Conservation (phyloP, 2,113 vertebrate genomes). For the Thomomys bottae region DNA sequence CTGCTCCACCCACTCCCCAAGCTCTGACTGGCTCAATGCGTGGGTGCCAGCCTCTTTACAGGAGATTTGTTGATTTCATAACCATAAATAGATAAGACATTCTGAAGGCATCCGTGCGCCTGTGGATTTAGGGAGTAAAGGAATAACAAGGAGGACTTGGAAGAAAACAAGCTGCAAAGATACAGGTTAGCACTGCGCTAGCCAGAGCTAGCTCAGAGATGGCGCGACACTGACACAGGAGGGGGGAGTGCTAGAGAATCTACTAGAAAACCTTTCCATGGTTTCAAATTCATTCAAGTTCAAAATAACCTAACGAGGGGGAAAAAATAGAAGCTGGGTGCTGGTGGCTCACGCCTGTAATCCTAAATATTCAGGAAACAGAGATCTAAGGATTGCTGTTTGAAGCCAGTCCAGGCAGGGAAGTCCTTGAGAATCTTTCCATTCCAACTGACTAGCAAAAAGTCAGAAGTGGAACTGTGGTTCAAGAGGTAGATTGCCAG, state of each 20-base stretch:
- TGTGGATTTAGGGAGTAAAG: conserved; percentile 49
- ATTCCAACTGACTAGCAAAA: no score
- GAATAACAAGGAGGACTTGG: conserved; percentile 45
- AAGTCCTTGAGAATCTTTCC: no score
- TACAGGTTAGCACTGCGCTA: background rate
- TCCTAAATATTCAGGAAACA: no score
- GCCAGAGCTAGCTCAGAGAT: background rate
- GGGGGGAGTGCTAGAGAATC: background rate
- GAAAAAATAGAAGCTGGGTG: no score
- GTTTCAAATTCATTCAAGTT: background rate
- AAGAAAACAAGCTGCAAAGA: conserved; percentile 15
- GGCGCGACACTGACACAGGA: background rate
- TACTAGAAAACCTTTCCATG: conserved; percentile 5
- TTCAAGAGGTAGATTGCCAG: no score
- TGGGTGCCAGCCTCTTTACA: conserved; percentile 55
- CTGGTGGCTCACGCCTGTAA: no score
- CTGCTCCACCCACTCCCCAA: conserved; percentile 3
- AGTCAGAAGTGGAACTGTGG: no score
- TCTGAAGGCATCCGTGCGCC: conserved; percentile 56
- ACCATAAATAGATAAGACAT: conserved; percentile 76
- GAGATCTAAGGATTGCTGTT: no score
- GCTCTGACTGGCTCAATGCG: conserved; percentile 23
- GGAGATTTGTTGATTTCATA: conserved; percentile 76
- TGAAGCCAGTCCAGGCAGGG: no score
- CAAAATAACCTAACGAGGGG: background rate